phyloP scores from a whole-genome alignment of 2,113 vertebrate genomes.

The Triplophysa tibetana region DNA sequence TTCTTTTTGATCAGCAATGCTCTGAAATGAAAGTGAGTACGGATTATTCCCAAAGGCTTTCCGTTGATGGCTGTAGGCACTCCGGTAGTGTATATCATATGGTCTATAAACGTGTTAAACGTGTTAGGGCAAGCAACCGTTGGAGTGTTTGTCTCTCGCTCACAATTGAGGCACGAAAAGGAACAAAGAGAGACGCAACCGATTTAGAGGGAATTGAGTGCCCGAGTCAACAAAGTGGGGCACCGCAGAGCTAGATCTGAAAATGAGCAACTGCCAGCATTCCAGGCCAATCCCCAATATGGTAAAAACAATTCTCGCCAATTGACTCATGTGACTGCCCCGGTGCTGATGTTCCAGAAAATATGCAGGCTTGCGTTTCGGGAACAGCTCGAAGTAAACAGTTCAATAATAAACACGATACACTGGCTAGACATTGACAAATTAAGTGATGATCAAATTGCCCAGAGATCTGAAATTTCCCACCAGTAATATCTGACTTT shows the following conservation, averaged over 20 bases:
- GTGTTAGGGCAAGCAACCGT: background rate
- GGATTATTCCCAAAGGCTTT: slow-evolving; percentile 17
- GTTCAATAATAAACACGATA: background rate
- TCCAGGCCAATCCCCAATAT: slow-evolving; percentile 17
- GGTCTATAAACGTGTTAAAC: background rate
- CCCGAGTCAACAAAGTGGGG: background rate
- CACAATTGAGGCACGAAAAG: background rate
- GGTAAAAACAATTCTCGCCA: slow-evolving; percentile 24
- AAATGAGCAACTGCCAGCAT: slow-evolving; percentile 39
- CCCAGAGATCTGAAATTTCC: no score
- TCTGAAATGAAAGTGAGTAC: slow-evolving; percentile 6
- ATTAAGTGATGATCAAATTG: no score
- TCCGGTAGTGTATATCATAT: background rate
- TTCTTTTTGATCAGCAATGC: slow-evolving; percentile 44
- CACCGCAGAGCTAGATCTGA: background rate
- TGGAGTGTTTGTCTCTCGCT: slow-evolving; percentile 5
- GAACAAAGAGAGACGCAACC: background rate
- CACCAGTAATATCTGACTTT: no score
- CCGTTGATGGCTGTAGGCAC: background rate
- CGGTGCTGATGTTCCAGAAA: slow-evolving; percentile 16
- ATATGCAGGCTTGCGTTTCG: background rate
- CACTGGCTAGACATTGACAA: background rate
- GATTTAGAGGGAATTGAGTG: background rate
- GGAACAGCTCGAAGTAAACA: slow-evolving; percentile 12
- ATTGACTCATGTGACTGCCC: slow-evolving; percentile 28